A percentile compares a stretch with the other conserved stretches of the same genome.
phyloP scores from a whole-genome alignment of 2,797 vertebrate genomes.

The Lycodopsis pacificus region DNA sequence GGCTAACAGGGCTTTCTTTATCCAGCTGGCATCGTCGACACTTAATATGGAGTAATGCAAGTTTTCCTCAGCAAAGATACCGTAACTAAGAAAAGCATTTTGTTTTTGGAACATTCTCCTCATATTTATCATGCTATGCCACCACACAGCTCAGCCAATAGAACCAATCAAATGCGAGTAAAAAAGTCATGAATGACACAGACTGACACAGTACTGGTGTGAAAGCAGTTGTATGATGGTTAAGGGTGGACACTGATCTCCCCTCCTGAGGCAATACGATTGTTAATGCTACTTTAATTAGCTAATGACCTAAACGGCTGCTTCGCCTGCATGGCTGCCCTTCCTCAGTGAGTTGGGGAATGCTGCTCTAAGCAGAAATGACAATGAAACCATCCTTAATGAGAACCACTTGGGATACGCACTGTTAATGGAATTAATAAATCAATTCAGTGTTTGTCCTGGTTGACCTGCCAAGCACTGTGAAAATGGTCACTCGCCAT shows the following conservation, averaged over 20 bases:
- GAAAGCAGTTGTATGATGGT: conserved; percentile 30
- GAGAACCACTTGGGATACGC: conserved; percentile 31
- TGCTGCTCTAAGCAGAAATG: conserved; percentile 54
- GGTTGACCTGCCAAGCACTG: conserved; percentile 27
- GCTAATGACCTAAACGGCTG: conserved; percentile 59
- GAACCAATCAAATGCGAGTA: conserved; percentile 41
- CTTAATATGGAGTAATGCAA: background rate
- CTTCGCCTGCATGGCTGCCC: conserved; percentile 22
- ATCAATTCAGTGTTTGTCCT: conserved; percentile 53
- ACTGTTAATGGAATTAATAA: conserved; percentile 59
- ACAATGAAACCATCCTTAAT: conserved; percentile 31
- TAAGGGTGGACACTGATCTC: conserved; percentile 26
- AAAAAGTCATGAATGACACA: conserved; percentile 51
- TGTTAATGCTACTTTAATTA: conserved; percentile 68
- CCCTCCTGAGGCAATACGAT: conserved; percentile 22
- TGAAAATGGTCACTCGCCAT: conserved; percentile 1
- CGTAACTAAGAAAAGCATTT: background rate
- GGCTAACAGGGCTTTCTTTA: conserved; percentile 7
- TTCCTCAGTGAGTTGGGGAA: conserved; percentile 27
- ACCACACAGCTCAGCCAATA: conserved; percentile 7
- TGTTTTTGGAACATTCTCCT: background rate
- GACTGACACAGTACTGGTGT: conserved; percentile 34
- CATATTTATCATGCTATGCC: conserved; percentile 11
- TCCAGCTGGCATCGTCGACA: background rate
- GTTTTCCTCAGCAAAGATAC: background rate